A percentile compares a stretch with the other conserved stretches of the same genome.
Evolutionary conservation across 2,113 vertebrate species (phyloP).

Genomic region (Laticauda colubrina): DNA sequence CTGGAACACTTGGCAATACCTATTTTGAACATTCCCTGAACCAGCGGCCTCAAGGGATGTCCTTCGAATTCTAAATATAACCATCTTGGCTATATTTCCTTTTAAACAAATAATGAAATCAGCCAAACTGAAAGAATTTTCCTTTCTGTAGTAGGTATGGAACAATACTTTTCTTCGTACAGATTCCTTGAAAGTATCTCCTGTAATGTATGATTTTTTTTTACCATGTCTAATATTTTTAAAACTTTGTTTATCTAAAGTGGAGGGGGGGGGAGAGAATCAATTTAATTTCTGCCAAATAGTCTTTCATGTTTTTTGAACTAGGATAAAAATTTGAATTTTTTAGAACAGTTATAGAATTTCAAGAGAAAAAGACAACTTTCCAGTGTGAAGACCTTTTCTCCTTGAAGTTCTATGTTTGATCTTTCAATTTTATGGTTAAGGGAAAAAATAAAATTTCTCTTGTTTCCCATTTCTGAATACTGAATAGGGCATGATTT

Average conservation of each 20-base stretch:
- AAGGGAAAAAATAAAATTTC: neutral
- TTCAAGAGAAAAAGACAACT: neutral
- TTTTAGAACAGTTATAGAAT: neutral
- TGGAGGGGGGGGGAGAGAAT: neutral
- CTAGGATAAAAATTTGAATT: neutral
- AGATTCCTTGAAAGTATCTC: neutral
- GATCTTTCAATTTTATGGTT: neutral
- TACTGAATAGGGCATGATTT: neutral
- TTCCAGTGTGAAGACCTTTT: neutral
- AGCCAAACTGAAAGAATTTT: neutral
- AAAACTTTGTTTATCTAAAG: neutral
- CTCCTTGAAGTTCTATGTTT: neutral
- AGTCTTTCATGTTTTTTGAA: neutral
- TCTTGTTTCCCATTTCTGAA: neutral
- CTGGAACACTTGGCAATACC: neutral
- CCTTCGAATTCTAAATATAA: slow-evolving; percentile 29
- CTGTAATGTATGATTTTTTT: neutral
- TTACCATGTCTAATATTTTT: neutral
- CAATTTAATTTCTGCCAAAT: neutral
- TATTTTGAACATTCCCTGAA: slow-evolving; percentile 25
- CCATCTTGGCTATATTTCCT: slow-evolving; percentile 11
- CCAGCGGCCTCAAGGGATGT: neutral
- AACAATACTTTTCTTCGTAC: neutral
- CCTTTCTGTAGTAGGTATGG: neutral
- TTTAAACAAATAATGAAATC: neutral